Evolutionary conservation across 2,113 vertebrate genomes (phyloP).

Genomic region (Panthera uncia): DNA sequence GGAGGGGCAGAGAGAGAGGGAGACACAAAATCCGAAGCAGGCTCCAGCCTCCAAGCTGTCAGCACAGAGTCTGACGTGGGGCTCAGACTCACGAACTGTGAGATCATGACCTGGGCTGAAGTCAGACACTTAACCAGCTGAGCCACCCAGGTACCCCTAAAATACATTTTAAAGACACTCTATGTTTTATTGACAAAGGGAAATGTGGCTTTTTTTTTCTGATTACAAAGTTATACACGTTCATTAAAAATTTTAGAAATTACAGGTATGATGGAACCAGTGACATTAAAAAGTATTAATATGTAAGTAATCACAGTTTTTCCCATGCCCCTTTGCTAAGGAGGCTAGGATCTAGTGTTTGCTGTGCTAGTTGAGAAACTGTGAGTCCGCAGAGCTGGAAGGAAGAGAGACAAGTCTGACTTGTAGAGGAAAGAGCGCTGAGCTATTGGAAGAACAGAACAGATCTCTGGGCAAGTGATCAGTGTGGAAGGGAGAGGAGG

Average conservation of each 20-base stretch:
- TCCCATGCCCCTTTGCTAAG: not conserved
- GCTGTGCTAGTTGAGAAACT: not conserved
- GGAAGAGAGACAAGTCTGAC: not conserved
- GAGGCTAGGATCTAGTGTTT: not conserved
- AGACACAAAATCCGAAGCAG: too few relatives aligned
- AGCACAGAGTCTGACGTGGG: too few relatives aligned
- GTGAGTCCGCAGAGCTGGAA: not conserved
- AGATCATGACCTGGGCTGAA: too few relatives aligned
- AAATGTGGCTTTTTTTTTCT: not conserved
- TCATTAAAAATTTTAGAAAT: constrained; percentile 6
- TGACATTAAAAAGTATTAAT: not conserved
- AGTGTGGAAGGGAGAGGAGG: not conserved
- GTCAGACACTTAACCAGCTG: too few relatives aligned
- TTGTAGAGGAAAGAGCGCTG: not conserved
- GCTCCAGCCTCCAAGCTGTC: too few relatives aligned
- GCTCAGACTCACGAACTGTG: too few relatives aligned
- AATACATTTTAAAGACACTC: not conserved
- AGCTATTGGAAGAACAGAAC: not conserved
- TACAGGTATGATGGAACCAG: not conserved
- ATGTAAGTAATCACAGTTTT: not conserved
- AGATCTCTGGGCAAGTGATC: not conserved
- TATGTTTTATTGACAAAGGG: constrained; percentile 34
- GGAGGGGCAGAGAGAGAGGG: too few relatives aligned
- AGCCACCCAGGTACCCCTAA: not conserved
- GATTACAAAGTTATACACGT: not conserved